Base-by-base conservation (phyloP, 2,797 vertebrate species). In the Pampus argenteus region DNA sequence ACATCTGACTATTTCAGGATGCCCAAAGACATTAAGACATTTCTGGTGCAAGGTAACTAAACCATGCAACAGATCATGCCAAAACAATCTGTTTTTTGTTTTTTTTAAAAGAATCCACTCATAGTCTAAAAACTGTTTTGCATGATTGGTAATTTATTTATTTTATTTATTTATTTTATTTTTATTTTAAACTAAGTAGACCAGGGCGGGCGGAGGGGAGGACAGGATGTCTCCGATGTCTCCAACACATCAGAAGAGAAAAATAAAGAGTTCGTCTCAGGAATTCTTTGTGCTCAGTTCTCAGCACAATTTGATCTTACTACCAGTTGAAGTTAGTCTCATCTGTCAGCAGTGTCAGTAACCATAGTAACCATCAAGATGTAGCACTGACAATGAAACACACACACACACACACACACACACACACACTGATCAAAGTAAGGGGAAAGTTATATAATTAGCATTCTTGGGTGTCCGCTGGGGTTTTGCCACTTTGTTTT, bases 301-400 rank as follows among this genome's bases (percentile, higher is more conserved):
- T 66, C 82, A 70, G 82, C 80, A 70, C 14, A 58, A 71, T 62
- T 70, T 60, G 0, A 45, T 76, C 47, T 50, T 85, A 83, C 76
- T 29, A 82, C 52, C 73, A 44, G 72, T 6, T 68, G 42, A 76
- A 68, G 79, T 85, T 86, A 38, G 82, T 54, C 78, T 78, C 71
- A 60, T 81, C 76, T 75, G 67, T 84, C 84, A 84, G 89, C 68
- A 64, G 74, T 74, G 82, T 88, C 89, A 87, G 93, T 94, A 89
- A 83, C 91, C 92, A 94, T 92, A 91, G 93, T 76, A 94, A 94
- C 94, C 71, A 63, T 83, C 73, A 74, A 81, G 89, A 86, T 76
- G 63, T 71, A 78, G 71, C 52, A 11, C 56, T 56, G 56, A 61
- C 48, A 78, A 49, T n/a, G n/a, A n/a, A n/a, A n/a, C n/a, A n/a